A percentile compares a stretch with the other conserved stretches of the same genome.
Evolutionary conservation across 2,113 vertebrate genomes (phyloP).

Genomic region (Oncorhynchus masou): DNA sequence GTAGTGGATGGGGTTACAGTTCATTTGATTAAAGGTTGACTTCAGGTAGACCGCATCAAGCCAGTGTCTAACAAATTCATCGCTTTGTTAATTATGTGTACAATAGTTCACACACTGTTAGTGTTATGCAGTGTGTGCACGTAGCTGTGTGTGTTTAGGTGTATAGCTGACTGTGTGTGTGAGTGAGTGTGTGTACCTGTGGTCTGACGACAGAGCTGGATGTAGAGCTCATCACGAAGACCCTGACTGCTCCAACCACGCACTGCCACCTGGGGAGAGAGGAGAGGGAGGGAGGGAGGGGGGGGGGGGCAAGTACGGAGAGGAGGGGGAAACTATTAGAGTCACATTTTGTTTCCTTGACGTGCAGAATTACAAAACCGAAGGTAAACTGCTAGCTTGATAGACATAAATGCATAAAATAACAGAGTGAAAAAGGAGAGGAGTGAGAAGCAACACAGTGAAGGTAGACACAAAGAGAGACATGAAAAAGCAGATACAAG

Average conservation of each 20-base stretch:
- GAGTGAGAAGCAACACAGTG: background rate
- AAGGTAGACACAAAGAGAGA: background rate
- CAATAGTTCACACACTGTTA: too few species aligned
- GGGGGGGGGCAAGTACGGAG: background rate
- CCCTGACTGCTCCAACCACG: conserved; percentile 96
- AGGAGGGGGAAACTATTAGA: background rate
- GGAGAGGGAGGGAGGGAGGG: background rate
- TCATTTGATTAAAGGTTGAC: too few species aligned
- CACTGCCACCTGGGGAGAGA: conserved; percentile 77
- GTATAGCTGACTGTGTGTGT: too few species aligned
- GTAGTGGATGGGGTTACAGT: too few species aligned
- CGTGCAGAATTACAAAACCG: too few species aligned
- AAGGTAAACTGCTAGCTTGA: too few species aligned
- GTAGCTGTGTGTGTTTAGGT: too few species aligned
- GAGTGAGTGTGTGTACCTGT: conserved; percentile 40
- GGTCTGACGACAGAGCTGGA: conserved; percentile 95
- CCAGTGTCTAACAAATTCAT: too few species aligned
- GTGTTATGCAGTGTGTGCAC: too few species aligned
- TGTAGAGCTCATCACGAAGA: conserved; percentile 92
- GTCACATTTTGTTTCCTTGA: too few species aligned
- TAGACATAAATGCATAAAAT: background rate
- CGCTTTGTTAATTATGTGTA: too few species aligned
- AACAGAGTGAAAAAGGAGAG: background rate
- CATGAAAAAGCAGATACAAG: background rate
- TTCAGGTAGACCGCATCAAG: too few species aligned